Conservation (phyloP, 2,113 vertebrate genomes). For the Entomyzon cyanotis region DNA sequence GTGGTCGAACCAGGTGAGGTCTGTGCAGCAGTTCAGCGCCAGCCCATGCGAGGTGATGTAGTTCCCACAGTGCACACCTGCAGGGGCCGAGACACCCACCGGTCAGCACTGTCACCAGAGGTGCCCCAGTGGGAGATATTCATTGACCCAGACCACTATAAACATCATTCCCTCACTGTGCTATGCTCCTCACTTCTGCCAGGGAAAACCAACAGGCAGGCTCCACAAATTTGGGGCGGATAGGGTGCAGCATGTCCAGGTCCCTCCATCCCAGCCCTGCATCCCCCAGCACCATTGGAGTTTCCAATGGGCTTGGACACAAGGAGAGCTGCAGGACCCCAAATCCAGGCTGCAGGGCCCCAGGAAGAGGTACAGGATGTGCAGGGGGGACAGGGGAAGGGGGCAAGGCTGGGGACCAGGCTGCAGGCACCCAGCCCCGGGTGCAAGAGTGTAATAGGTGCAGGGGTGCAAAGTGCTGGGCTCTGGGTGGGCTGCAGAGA, state of each 20-base stretch:
- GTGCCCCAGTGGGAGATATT: accelerated
- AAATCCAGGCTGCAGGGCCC: not conserved
- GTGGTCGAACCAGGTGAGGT: constrained; percentile 61
- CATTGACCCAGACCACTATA: accelerated
- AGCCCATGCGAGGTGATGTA: constrained; percentile 57
- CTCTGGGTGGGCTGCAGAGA: not conserved
- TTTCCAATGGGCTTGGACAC: accelerated
- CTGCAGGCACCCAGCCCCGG: not conserved
- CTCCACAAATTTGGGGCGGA: not conserved
- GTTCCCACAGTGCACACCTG: constrained; percentile 52
- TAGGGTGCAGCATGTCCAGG: too few relatives aligned
- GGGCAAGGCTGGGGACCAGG: too few relatives aligned
- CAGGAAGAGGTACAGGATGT: not conserved
- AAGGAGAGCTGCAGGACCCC: not conserved
- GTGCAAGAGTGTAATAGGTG: too few relatives aligned
- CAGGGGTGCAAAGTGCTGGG: not conserved
- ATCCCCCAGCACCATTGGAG: accelerated
- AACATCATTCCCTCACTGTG: accelerated
- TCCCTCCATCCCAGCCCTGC: not conserved
- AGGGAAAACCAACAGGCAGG: not conserved
- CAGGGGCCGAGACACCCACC: accelerated
- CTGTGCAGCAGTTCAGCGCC: constrained; percentile 58
- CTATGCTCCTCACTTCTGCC: accelerated
- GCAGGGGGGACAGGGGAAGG: too few relatives aligned
- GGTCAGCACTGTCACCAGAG: accelerated